These are phyloP conservation scores for Caenorhabditis panamensis DNA, from an alignment of 2,888 invertebrate species.

Conservation along the genomic window DNA sequence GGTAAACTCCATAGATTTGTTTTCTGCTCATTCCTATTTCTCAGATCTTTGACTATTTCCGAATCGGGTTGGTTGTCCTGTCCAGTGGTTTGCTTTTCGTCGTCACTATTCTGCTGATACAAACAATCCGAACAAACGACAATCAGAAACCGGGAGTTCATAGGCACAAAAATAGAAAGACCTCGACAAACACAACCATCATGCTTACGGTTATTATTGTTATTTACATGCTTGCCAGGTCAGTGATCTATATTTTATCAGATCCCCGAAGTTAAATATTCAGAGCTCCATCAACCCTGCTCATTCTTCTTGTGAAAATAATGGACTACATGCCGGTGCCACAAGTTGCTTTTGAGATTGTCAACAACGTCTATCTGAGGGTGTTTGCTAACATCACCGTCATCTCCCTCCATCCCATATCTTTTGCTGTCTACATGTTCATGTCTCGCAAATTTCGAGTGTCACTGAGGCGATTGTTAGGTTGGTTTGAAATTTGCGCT, in stretches of 20 bases:
- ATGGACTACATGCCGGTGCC: slow-evolving; percentile 58
- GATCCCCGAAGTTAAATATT: not conserved
- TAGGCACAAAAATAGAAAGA: slow-evolving; percentile 56
- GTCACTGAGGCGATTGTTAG: slow-evolving; percentile 63
- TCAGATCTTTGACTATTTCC: slow-evolving; percentile 67
- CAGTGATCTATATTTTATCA: not conserved
- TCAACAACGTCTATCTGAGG: slow-evolving; percentile 62
- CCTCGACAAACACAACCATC: slow-evolving; percentile 68
- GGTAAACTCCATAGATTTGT: slow-evolving; percentile 30
- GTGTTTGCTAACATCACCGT: slow-evolving; percentile 68
- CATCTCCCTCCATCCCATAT: slow-evolving; percentile 72
- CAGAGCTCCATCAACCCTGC: slow-evolving; percentile 66
- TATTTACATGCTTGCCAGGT: slow-evolving; percentile 71
- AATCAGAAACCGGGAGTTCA: slow-evolving; percentile 57
- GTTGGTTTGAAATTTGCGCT: slow-evolving; percentile 16
- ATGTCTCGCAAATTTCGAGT: slow-evolving; percentile 72
- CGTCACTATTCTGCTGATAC: slow-evolving; percentile 71
- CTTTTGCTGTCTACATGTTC: slow-evolving; percentile 72
- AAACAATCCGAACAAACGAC: slow-evolving; percentile 65
- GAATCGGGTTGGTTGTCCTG: slow-evolving; percentile 62
- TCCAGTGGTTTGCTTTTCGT: slow-evolving; percentile 68
- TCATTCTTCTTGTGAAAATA: slow-evolving; percentile 66
- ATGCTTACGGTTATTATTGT: slow-evolving; percentile 74
- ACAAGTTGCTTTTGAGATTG: slow-evolving; percentile 51
- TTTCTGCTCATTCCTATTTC: not conserved